These are phyloP conservation scores for Taenioides sp. DNA, from an alignment of 2,797 vertebrate genomes.

Conservation along the genomic window DNA sequence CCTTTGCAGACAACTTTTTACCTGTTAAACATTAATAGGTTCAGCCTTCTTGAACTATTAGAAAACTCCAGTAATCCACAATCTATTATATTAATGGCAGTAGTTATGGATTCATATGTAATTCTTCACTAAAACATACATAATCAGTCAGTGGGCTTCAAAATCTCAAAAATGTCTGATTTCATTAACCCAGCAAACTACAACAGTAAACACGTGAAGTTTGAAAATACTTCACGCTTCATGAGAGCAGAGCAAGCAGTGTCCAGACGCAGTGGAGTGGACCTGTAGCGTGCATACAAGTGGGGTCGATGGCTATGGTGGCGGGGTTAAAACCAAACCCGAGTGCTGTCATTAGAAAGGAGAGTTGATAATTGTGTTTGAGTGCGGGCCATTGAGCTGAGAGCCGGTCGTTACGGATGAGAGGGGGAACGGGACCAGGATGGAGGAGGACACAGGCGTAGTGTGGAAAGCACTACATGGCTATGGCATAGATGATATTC, in stretches of 20 bases:
- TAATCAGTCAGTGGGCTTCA: not conserved
- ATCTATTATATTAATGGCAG: not conserved
- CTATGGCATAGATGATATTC: conserved; percentile 30
- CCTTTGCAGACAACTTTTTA: no score
- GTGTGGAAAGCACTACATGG: conserved; percentile 41
- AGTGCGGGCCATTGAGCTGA: conserved; percentile 52
- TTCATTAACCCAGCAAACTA: conserved; percentile 16
- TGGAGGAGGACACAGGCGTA: conserved; percentile 34
- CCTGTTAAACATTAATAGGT: no score
- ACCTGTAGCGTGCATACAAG: conserved; percentile 27
- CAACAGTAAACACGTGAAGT: conserved; percentile 14
- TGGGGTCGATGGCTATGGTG: conserved; percentile 46
- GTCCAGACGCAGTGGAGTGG: conserved; percentile 38
- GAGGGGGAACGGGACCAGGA: conserved; percentile 41
- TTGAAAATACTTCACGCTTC: conserved; percentile 1
- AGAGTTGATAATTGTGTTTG: conserved; percentile 62
- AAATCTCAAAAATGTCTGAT: conserved; percentile 7
- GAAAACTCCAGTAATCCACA: not conserved
- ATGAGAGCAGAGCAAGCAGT: conserved; percentile 8
- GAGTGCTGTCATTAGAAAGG: conserved; percentile 62
- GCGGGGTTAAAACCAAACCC: conserved; percentile 48
- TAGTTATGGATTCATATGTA: not conserved
- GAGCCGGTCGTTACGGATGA: conserved; percentile 51
- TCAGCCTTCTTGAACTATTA: not conserved
- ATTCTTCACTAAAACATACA: not conserved